Base-by-base conservation (phyloP, 1,140 invertebrate species). In the Arctopsyche grandis region DNA sequence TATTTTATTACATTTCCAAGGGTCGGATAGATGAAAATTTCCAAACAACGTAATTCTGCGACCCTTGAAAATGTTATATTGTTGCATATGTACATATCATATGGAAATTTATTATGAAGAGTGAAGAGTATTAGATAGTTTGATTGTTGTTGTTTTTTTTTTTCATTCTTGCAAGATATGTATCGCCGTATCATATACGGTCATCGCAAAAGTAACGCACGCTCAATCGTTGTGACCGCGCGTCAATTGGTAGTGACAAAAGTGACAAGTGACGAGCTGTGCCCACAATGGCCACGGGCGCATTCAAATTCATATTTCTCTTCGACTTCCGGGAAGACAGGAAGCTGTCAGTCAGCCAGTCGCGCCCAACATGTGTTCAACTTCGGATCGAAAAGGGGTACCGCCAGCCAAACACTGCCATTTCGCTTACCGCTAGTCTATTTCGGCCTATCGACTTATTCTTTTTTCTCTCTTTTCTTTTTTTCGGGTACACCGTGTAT, bases 241-340 rank as follows among this genome's bases (percentile, higher is more conserved):
- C 7, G 29, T 38, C 29, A 38, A 38, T 38, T 38, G 29, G 29
- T 38, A 38, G 29, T 38, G 29, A 38, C 29, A 38, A 38, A n/a
- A 38, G 3, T 38, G 29, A 38, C 29, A 38, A 38, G 29, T 38
- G 29, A 38, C 29, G 29, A 38, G 29, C 29, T 29, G 21, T 66
- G 26, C 19, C 21, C 44, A 73, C 43, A 73, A 74, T 52, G 71
- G 29, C 7, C 7, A 38, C 26, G 69, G 24, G 43, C 71, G 48
- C n/a, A 46, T 74, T 74, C 71, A 74, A 74, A 48, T 74, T 74
- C 71, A 74, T 74, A 74, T 74, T 74, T 74, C 71, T 56, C 44
- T 16, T 16, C 48, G 24, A 14, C 44, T 74, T 74, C 71, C 71
- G 44, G 71, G 43, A 56, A 74, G 43, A 74, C 71, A 48, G 71